Evolutionary conservation across 2,113 vertebrate species (phyloP).

Genomic region (Ptilorrhoa leucosticta): DNA sequence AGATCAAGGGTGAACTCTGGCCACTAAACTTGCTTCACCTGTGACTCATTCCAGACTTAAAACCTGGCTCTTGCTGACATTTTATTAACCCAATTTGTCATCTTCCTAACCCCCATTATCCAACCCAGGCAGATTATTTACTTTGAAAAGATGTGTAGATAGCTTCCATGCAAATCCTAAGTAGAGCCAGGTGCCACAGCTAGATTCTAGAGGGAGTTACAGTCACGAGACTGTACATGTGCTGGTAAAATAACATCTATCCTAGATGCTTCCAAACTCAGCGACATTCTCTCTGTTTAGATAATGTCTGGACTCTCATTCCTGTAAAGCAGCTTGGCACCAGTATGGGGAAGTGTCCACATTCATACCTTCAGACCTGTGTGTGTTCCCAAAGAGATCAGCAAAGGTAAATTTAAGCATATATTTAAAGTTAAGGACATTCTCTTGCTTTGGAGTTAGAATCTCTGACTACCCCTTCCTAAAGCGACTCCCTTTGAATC

Average conservation of each 20-base stretch:
- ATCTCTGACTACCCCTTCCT: neutral
- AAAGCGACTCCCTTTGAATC: neutral
- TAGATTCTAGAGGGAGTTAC: neutral
- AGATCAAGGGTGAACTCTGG: slow-evolving; percentile 18
- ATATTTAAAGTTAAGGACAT: neutral
- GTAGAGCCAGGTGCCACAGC: slow-evolving; percentile 17
- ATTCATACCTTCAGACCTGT: neutral
- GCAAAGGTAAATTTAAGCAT: neutral
- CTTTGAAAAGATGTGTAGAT: slow-evolving; percentile 22
- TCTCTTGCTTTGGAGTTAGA: neutral
- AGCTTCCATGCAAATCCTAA: slow-evolving; percentile 18
- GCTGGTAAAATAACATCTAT: neutral
- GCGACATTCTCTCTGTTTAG: neutral
- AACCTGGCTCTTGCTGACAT: slow-evolving; percentile 31
- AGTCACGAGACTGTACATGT: neutral
- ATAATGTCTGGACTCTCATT: neutral
- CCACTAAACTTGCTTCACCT: slow-evolving; percentile 14
- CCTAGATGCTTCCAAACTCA: neutral
- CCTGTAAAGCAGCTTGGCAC: neutral
- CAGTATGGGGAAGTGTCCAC: neutral
- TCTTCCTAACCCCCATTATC: slow-evolving; percentile 19
- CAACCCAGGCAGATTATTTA: slow-evolving; percentile 20
- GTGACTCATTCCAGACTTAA: slow-evolving; percentile 39
- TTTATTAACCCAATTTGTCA: slow-evolving; percentile 44
- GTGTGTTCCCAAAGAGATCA: neutral